Evolutionary conservation across 2,888 invertebrate genomes (phyloP), one percentile per base, ranked within the genome.

Genomic region (Polymixis lichenea): DNA sequence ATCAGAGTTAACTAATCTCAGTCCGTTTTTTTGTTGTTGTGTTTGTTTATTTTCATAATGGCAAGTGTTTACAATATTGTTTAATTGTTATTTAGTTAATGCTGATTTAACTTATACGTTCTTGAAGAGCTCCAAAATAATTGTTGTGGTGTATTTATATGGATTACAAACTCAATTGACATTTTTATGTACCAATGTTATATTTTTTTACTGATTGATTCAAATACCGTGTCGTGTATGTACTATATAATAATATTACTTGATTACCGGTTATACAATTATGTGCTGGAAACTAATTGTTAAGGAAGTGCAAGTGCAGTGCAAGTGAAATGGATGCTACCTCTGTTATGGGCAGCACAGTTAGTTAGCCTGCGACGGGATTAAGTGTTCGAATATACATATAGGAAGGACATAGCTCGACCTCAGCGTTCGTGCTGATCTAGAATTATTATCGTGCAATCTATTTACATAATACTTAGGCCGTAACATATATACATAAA

Each of bases 401-500:
- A 49, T 64, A 78, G 61, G 49, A 64, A 43, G 56, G 51, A 70
- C 66, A 73, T 56, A 55, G 22, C 65, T 72, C 73, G 66, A n/a
- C n/a, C 55, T 56, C 46, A 61, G 53, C 32, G 56, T 84, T 70
- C 32, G n/a, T 68, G 53, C 64, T 68, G 53, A 56, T 17, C 56
- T 60, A 28, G 51, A 32, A 75, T 64, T 28, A 75, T 13, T 68
- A 60, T 62, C 32, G 74, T 85, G 83, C 78, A 82, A 82, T 83
- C 46, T 82, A 66, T 69, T 64, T 49, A 72, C 56, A 73, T 75
- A 83, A 75, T 76, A 69, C 60, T 51, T 80, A 80, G 86, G 77
- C 87, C 87, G 87, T 86, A 85, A 87, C 86, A 86, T 86, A 85
- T 87, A 85, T 75, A 75, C 49, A 66, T 75, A 76, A 19, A 86